phyloP scores from a whole-genome alignment of 2,113 vertebrate species.

The Chaetodon auriga region DNA sequence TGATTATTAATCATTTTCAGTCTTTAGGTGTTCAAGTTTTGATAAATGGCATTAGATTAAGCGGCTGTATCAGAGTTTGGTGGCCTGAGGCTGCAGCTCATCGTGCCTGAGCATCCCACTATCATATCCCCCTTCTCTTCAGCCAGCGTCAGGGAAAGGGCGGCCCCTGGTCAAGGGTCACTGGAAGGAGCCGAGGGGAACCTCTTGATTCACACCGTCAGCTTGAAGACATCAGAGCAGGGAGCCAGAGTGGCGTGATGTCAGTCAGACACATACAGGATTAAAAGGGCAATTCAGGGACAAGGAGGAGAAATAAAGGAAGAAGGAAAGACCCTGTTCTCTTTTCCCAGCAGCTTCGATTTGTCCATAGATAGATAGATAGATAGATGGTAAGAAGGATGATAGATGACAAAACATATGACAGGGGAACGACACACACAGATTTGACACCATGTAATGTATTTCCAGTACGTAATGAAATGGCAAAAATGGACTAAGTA shows the following conservation, averaged over 20 bases:
- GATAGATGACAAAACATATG: background rate
- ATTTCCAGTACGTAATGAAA: constrained; percentile 6
- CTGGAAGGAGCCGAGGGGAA: constrained; percentile 42
- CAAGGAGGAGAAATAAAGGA: constrained; percentile 73
- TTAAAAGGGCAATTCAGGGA: constrained; percentile 84
- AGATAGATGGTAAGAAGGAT: constrained; percentile 24
- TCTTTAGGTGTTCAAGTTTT: background rate
- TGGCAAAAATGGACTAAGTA: background rate
- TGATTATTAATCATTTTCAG: constrained; percentile 8
- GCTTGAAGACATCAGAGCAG: constrained; percentile 81
- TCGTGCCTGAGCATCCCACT: constrained; percentile 38
- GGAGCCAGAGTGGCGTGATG: constrained; percentile 77
- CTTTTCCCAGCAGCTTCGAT: constrained; percentile 11
- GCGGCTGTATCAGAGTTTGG: background rate
- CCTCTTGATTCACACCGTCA: constrained; percentile 72
- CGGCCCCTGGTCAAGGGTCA: constrained; percentile 71
- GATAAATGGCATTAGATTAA: background rate
- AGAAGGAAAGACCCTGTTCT: constrained; percentile 19
- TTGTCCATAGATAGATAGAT: constrained; percentile 5
- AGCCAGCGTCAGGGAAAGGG: constrained; percentile 81
- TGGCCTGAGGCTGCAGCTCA: background rate
- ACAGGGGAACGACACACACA: background rate
- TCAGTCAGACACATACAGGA: constrained; percentile 80
- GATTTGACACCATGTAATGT: background rate
- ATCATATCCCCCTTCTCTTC: constrained; percentile 69